Percentiles rank a stretch among this genome's conserved stretches.
These are phyloP conservation scores for Dipodomys merriami DNA, from an alignment of 2,113 vertebrate species.

Conservation along the genomic window DNA sequence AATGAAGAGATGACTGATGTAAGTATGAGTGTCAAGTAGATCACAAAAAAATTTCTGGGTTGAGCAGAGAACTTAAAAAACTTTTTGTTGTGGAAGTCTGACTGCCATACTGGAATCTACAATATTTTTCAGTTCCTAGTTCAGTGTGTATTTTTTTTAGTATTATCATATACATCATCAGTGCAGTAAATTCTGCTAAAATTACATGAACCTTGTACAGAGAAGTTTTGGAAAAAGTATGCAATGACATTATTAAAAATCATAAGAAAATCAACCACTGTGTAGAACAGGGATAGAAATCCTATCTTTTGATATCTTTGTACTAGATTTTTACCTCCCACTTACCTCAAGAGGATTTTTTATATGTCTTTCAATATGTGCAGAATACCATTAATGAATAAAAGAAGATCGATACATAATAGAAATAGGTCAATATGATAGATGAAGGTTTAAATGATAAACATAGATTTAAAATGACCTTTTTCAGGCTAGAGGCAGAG, in stretches of 20 bases:
- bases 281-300: neutral
- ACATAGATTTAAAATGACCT: neutral
- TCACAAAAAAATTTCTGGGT: neutral
- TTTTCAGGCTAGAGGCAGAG: no score
- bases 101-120: neutral
- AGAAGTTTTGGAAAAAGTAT: neutral
- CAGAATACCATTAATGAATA: neutral
- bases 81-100: neutral
- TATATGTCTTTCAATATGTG: constrained; percentile 39
- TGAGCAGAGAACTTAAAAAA: neutral
- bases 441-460: neutral
- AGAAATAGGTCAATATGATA: neutral
- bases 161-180: neutral
- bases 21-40: neutral
- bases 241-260: neutral
- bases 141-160: constrained; percentile 3
- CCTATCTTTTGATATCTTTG: neutral
- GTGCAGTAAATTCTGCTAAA: neutral
- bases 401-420: neutral
- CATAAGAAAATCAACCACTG: neutral
- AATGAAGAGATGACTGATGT: constrained; percentile 72
- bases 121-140: neutral
- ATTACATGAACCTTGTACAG: neutral
- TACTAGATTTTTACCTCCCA: neutral
- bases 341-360: neutral